A percentile compares a stretch with the other conserved stretches of the same genome.
Conservation (phyloP, 2,888 invertebrate species). For the Latrodectus hesperus region DNA sequence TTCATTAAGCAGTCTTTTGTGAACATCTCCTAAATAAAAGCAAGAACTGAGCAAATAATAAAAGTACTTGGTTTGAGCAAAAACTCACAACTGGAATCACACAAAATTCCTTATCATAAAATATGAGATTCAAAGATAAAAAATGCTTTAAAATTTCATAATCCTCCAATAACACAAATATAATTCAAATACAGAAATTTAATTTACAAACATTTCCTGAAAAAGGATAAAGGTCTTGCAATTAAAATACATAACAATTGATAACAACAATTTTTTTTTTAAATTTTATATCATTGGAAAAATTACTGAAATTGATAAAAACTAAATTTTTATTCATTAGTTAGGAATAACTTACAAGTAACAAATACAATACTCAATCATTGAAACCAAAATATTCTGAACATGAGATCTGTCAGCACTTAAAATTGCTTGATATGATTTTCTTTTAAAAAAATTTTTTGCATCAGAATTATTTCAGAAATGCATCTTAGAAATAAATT, state of each 20-base stretch:
- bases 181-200: not conserved
- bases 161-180: no score
- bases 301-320: no score
- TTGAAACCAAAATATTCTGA: no score
- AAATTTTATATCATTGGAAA: no score
- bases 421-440: no score
- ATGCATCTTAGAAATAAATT: no score
- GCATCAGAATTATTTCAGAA: no score
- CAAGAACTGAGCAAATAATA: constrained; percentile 59
- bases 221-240: not conserved
- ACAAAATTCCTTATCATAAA: constrained; percentile 18
- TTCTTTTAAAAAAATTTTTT: no score
- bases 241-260: not conserved
- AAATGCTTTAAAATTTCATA: not conserved
- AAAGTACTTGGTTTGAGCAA: constrained; percentile 51
- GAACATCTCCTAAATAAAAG: constrained; percentile 8
- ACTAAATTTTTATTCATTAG: no score
- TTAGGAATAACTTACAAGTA: no score
- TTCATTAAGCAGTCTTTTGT: constrained; percentile 41
- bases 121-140: constrained; percentile 1
- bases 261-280: not conserved
- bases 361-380: no score
- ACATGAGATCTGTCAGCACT: no score
- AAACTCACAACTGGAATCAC: not conserved
- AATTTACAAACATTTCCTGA: not conserved